Evolutionary conservation across 2,797 vertebrate genomes (phyloP).

Genomic region (Cuculus canorus): DNA sequence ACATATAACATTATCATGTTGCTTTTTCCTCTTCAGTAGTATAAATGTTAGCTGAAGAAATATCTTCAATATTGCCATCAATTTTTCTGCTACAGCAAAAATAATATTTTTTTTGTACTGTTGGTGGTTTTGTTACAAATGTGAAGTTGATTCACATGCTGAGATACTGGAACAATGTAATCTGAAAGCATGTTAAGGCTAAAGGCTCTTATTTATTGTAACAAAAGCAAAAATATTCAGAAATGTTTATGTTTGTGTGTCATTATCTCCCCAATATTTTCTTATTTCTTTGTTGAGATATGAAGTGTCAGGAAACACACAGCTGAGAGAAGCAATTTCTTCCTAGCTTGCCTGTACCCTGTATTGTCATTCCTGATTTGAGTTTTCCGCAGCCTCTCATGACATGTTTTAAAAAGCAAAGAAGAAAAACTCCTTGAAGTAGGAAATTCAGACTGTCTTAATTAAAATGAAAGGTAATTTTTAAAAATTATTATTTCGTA

Average conservation of each 20-base stretch:
- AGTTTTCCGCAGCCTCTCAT: background rate
- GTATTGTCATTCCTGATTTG: background rate
- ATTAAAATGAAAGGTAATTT: background rate
- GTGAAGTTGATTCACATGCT: background rate
- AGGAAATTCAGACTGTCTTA: background rate
- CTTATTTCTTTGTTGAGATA: background rate
- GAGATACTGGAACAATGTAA: background rate
- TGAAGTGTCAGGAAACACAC: background rate
- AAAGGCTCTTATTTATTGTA: background rate
- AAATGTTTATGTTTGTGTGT: background rate
- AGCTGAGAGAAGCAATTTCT: background rate
- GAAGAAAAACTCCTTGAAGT: background rate
- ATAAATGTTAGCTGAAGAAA: background rate
- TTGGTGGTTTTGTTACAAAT: background rate
- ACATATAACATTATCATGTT: background rate
- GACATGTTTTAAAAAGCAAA: background rate
- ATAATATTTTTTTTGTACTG: background rate
- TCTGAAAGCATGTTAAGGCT: background rate
- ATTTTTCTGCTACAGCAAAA: background rate
- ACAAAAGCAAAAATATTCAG: background rate
- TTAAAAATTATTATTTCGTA: background rate
- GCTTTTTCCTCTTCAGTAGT: background rate
- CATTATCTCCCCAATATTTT: background rate
- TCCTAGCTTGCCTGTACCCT: background rate
- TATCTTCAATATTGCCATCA: background rate